These are phyloP conservation scores for Diarsia brunnea DNA, from an alignment of 2,888 invertebrate genomes.

Conservation along the genomic window DNA sequence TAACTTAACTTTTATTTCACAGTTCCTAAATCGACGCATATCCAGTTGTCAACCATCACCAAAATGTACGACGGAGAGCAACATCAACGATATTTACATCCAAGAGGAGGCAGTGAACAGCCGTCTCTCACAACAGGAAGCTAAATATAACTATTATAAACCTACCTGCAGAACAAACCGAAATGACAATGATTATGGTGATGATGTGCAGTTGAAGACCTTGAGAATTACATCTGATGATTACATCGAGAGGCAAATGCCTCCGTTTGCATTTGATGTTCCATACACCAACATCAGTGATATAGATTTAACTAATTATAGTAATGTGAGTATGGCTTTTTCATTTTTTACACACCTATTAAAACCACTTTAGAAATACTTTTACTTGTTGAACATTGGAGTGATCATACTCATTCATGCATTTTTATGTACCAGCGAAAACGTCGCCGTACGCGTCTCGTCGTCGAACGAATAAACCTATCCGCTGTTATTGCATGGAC, in stretches of 20 bases:
- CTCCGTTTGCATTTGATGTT: slow-evolving; percentile 72
- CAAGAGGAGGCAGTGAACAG: slow-evolving; percentile 65
- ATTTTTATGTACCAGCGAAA: no score
- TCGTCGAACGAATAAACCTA: no score
- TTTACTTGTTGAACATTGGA: neutral
- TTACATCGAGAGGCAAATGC: slow-evolving; percentile 81
- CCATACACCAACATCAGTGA: slow-evolving; percentile 79
- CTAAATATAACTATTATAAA: slow-evolving; percentile 57
- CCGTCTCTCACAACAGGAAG: slow-evolving; percentile 41
- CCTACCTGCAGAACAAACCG: slow-evolving; percentile 60
- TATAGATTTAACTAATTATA: slow-evolving; percentile 82
- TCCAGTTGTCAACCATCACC: slow-evolving; percentile 83
- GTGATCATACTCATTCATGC: neutral
- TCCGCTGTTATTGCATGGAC: no score
- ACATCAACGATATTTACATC: slow-evolving; percentile 78
- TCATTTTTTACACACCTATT: neutral
- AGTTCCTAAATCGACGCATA: slow-evolving; percentile 85
- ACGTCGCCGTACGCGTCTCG: no score
- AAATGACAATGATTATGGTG: slow-evolving; percentile 64
- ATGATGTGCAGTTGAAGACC: slow-evolving; percentile 76
- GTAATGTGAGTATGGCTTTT: slow-evolving; percentile 75
- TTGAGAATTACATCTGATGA: slow-evolving; percentile 83
- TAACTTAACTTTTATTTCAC: slow-evolving; percentile 61
- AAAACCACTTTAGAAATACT: neutral
- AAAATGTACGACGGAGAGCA: slow-evolving; percentile 76